Base-by-base conservation (phyloP, 2,797 vertebrate genomes). In the Etheostoma nigrum region DNA sequence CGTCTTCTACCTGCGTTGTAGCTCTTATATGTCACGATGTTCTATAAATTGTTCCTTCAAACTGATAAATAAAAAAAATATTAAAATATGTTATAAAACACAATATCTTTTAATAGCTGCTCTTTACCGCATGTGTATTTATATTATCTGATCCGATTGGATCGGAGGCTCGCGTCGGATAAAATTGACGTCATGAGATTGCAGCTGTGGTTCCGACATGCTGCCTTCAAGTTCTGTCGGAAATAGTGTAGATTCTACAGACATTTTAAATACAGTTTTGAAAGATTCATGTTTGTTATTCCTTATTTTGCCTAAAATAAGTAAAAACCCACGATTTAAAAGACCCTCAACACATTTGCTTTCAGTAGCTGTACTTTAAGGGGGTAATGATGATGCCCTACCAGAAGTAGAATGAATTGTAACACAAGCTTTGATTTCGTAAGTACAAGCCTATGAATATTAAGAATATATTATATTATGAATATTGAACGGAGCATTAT, bases 101-200 rank as follows among this genome's bases (percentile, higher is more conserved):
- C 6, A 15, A 48, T 18, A 0, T 4, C 0, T 9, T 9, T 11
- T 13, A 67, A 36, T 8, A 3, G 2, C 1, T 4, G 0, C 0
- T 40, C 0, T 77, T 87, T 89, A 91, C 90, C 85, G 52, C 42
- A n/a, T 2, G n/a, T 63, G 13, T 21, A 23, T 13, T n/a, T 61
- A 5, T 40, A 44, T 62, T 16, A 45, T 51, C 60, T 18, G 71
- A 57, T 40, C 60, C 45, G 11, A 67, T 51, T 58, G 18, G 71
- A 53, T 44, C 60, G 36, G 11, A 67, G 7, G 33, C 61, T 62
- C 12, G 65, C 4, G 86, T 81, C 87, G 85, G 57, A 30, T 55
- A 11, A 59, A 81, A 54, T 2, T 86, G 76, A 92, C 92, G 92
- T 93, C 91, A 93, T 3, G 27, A 40, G 6, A 52, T 48, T 65